Conservation (phyloP, 2,888 invertebrate species). For the Thymelicus acteon region DNA sequence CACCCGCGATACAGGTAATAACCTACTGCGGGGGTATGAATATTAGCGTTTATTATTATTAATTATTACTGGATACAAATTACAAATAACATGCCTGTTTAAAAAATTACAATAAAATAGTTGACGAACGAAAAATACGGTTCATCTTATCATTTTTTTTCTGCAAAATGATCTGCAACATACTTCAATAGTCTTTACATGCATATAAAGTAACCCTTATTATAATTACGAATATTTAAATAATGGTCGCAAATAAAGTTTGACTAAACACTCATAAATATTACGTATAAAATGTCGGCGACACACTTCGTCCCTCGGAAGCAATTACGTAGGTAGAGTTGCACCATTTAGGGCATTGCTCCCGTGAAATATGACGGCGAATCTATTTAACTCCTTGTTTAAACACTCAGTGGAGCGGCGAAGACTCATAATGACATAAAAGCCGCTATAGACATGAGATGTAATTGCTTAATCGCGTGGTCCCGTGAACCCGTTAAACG, state of each 20-base stretch:
- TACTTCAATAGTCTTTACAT: no score
- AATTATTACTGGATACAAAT: no score
- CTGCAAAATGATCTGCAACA: no score
- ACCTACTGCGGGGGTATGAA: no score
- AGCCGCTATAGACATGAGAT: slow-evolving; percentile 31
- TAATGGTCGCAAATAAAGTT: slow-evolving; percentile 9
- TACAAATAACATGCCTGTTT: no score
- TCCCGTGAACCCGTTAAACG: slow-evolving; percentile 21
- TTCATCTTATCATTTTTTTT: no score
- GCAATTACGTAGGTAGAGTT: slow-evolving; percentile 66
- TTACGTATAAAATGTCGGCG: slow-evolving; percentile 53
- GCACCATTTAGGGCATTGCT: slow-evolving; percentile 57
- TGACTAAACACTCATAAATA: slow-evolving; percentile 56
- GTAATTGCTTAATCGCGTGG: slow-evolving; percentile 35
- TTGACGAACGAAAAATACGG: no score
- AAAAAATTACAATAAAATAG: no score
- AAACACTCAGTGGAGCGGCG: slow-evolving; percentile 33
- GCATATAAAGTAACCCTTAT: no score
- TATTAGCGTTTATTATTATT: no score
- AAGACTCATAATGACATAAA: slow-evolving; percentile 36
- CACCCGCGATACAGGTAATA: no score
- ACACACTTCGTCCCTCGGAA: slow-evolving; percentile 55
- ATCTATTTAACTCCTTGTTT: slow-evolving; percentile 45
- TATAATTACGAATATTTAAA: slow-evolving; percentile 18
- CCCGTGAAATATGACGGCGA: slow-evolving; percentile 53